A percentile compares a stretch with the other conserved stretches of the same genome.
Conservation (phyloP, 1,140 invertebrate species). For the Pseudomyrmex pallidus region DNA sequence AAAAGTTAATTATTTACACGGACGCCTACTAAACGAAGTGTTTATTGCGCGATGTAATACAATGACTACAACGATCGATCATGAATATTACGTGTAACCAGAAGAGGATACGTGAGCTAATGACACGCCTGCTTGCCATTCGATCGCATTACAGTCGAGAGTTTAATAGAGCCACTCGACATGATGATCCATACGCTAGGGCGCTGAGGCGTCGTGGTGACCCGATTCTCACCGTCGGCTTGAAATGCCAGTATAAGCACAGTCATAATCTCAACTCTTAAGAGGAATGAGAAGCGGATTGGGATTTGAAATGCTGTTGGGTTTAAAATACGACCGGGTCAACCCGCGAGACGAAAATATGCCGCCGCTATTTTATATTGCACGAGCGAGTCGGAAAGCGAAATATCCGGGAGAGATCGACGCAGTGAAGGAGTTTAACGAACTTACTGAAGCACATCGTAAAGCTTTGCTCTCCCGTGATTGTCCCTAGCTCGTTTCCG, state of each 20-base stretch:
- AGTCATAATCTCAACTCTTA: conserved; percentile 67
- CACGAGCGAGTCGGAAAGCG: conserved; percentile 23
- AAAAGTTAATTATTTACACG: background rate
- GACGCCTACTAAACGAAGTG: background rate
- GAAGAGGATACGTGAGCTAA: conserved; percentile 52
- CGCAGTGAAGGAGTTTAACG: conserved; percentile 68
- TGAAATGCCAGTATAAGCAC: conserved; percentile 49
- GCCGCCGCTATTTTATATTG: conserved; percentile 4
- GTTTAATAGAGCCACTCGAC: conserved; percentile 58
- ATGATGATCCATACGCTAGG: conserved; percentile 45
- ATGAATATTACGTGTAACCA: conserved; percentile 51
- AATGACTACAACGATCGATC: conserved; percentile 35
- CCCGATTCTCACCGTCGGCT: conserved; percentile 39
- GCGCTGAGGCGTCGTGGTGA: conserved; percentile 13
- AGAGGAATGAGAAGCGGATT: conserved; percentile 65
- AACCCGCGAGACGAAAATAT: conserved; percentile 26
- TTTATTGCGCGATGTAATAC: background rate
- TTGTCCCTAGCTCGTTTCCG: conserved; percentile 55
- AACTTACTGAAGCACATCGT: conserved; percentile 68
- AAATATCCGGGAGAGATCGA: conserved; percentile 47
- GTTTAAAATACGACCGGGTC: conserved; percentile 58
- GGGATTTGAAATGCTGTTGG: conserved; percentile 67
- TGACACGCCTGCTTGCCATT: conserved; percentile 60
- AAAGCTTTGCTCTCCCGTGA: conserved; percentile 63
- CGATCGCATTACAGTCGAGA: conserved; percentile 52